phyloP scores from a whole-genome alignment of 1,140 invertebrate species.

The Lysiphlebus fabarum region DNA sequence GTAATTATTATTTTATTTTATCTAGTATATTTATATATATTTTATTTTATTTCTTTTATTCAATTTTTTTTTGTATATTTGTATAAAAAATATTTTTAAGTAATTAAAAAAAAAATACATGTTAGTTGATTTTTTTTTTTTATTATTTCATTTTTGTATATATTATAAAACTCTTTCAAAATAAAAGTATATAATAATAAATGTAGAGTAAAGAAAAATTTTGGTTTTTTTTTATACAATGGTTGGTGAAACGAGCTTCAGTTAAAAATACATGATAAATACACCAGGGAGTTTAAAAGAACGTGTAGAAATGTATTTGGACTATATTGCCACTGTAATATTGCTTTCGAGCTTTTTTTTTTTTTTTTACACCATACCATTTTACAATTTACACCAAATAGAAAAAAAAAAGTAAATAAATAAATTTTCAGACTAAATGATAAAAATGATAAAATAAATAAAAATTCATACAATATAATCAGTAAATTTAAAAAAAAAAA shows the following conservation, averaged over 20 bases:
- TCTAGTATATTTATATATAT: too few relatives aligned
- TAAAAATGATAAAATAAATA: not conserved
- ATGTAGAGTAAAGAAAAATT: not conserved
- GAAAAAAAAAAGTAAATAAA: not conserved
- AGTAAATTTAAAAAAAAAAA: too few relatives aligned
- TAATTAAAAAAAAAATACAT: not conserved
- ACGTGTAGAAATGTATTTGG: not conserved
- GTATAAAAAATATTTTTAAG: too few relatives aligned
- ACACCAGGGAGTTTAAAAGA: constrained; percentile 6
- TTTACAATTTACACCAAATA: not conserved
- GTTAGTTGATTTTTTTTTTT: too few relatives aligned
- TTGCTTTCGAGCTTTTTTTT: constrained; percentile 14
- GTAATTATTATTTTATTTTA: not conserved
- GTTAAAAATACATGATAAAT: constrained; percentile 18
- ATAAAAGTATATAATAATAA: too few relatives aligned
- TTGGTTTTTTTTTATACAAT: constrained; percentile 12
- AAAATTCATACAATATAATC: too few relatives aligned
- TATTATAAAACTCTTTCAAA: too few relatives aligned
- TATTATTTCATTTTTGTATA: too few relatives aligned
- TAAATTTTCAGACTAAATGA: not conserved
- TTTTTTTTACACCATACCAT: not conserved
- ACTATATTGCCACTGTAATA: constrained; percentile 16
- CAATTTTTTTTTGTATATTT: too few relatives aligned
- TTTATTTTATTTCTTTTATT: too few relatives aligned
- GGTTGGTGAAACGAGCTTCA: constrained; percentile 4